Conservation (phyloP, 2,888 invertebrate species). For the Tiliacea aurago region DNA sequence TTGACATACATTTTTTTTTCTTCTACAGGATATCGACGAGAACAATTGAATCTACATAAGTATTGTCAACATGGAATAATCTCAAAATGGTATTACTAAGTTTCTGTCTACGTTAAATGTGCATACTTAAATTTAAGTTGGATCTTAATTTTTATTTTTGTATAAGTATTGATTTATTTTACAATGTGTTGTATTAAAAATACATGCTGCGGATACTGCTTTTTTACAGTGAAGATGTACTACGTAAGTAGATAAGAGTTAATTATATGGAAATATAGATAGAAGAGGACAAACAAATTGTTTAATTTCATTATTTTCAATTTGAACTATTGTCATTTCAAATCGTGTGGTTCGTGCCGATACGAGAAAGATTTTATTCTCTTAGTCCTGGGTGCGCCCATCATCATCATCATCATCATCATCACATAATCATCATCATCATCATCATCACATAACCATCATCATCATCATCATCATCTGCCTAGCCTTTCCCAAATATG, state of each 20-base stretch:
- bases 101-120: constrained; percentile 47
- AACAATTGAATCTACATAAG: constrained; percentile 71
- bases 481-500: no score
- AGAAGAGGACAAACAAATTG: constrained; percentile 25
- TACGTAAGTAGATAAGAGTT: constrained; percentile 59
- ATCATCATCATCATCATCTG: no score
- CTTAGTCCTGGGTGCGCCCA: neutral
- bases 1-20: constrained; percentile 27
- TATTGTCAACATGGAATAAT: constrained; percentile 40
- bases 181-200: constrained; percentile 66
- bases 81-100: constrained; percentile 56
- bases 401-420: no score
- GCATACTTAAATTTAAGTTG: constrained; percentile 51
- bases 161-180: constrained; percentile 57
- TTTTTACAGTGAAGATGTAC: constrained; percentile 55
- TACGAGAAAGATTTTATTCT: neutral
- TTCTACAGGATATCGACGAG: constrained; percentile 81
- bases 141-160: constrained; percentile 61
- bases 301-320: constrained; percentile 34
- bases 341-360: neutral
- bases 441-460: no score
- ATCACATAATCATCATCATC: no score
- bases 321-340: neutral
- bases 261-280: constrained; percentile 58
- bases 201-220: constrained; percentile 55